Base-by-base conservation (phyloP, 2,113 vertebrate genomes). In the Talpa occidentalis region DNA sequence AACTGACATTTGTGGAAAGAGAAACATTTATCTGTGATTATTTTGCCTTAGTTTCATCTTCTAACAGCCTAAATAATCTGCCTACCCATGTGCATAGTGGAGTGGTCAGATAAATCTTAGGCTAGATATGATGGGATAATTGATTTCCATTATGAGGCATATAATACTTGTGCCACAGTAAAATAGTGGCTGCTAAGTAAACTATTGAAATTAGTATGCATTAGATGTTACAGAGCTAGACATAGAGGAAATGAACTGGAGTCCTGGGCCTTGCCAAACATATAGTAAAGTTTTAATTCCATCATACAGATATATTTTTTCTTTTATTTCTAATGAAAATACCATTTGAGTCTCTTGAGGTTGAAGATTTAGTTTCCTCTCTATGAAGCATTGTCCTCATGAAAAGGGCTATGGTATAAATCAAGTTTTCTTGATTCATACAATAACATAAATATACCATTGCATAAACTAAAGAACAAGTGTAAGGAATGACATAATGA, bases 61-160 rank as follows among this genome's bases (percentile, higher is more conserved):
- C 60, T 80, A 69, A 49, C 21, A 69, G n/a, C 66, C 93, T 73
- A 95, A 95, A 70, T 89, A 67, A 82, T 28, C 17, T 90, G 67
- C 49, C 54, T 74, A 74, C 19, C 37, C 60, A 85, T 28, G 47
- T n/a, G 1, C 8, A 21, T n/a, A 47, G 8, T 35, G 15, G 9
- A 85, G 24, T 93, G 62, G 92, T 47, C 47, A 56, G 19, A 66
- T 76, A 82, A 94, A 94, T 97, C 40, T 97, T 93, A 90, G 4
- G 42, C n/a, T 35, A 94, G 22, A 59, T 3, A 30, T n/a, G 88
- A 67, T 52, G 93, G 30, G 8, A 1, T 42, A 97, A 92, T 35
- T 88, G 4, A 93, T 97, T 96, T 97, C 60, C 60, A 78, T 93
- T 95, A 91, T 32, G 42, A 96, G 19, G 9, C 37, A 26, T 59